Evolutionary conservation across 2,888 invertebrate species (phyloP), one percentile per base, ranked within the genome.

Genomic region (Lithophane semibrunnea): DNA sequence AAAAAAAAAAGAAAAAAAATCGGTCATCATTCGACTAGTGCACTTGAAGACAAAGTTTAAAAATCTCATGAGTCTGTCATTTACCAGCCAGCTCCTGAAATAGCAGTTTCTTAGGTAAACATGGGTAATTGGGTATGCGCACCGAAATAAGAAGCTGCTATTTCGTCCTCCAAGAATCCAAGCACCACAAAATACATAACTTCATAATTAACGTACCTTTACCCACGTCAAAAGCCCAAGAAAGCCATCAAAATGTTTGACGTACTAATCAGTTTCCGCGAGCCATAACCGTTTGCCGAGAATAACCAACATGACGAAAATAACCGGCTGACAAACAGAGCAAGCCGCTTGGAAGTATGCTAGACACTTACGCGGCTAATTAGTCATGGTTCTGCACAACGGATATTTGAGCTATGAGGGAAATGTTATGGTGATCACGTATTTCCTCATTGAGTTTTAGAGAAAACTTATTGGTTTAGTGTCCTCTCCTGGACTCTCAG

Each of bases 171-270:
- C 29, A 52, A 37, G 4, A 42, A 60, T 10, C 37, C 58, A 49
- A 64, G 18, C 37, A 42, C 44, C 72, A 60, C 52, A 37, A 80
- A 65, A 73, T 80, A 37, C 37, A 4, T 37, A 81, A 49, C 58
- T 52, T 54, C 49, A 21, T 77, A 70, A 47, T 67, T 64, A 70
- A 37, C 66, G 2, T 66, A 49, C 42, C 65, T 54, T 21, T 56
- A 49, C 37, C 29, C 49, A 66, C 83, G 79, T 79, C 79, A 79
- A 52, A 73, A 85, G 71, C 77, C 76, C 78, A 78, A 77, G 80
- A 81, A 84, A 83, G 66, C 69, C 77, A 80, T 83, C 82, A 82
- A 85, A 69, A 86, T 80, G 86, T 86, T 87, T 88, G 86, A 88
- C 88, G 88, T 85, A 85, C 82, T 78, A 78, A 87, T 88, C 82